Conservation (phyloP, 2,797 vertebrate genomes). For the Takifugu ocellatus region DNA sequence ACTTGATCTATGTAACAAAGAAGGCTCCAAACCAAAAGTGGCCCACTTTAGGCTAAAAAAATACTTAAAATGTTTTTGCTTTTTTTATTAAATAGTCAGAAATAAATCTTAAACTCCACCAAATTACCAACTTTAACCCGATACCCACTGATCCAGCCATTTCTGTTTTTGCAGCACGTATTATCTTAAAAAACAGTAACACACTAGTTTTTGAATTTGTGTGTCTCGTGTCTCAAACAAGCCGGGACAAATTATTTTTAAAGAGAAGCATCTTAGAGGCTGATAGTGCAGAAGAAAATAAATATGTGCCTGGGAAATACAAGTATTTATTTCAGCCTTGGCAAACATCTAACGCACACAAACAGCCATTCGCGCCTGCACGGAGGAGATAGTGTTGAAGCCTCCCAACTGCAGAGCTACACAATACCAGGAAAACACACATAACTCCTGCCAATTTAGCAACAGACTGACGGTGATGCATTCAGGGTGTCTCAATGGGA, state of each 20-base stretch:
- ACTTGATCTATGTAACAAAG: too few species aligned
- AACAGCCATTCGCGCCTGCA: conserved; percentile 44
- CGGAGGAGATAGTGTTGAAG: conserved; percentile 50
- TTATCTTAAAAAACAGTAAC: too few species aligned
- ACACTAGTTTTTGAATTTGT: too few species aligned
- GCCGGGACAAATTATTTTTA: conserved; percentile 67
- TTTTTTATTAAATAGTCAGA: too few species aligned
- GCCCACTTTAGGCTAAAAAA: too few species aligned
- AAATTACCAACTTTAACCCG: too few species aligned
- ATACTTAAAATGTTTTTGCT: too few species aligned
- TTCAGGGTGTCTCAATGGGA: conserved; percentile 34
- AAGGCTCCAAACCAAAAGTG: too few species aligned
- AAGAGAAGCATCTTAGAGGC: conserved; percentile 56
- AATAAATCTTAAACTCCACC: too few species aligned
- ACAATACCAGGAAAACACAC: conserved; percentile 57
- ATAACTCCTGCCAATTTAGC: conserved; percentile 56
- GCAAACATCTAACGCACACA: conserved; percentile 43
- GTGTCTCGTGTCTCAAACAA: conserved; percentile 8
- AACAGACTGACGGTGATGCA: conserved; percentile 40
- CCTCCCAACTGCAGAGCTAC: conserved; percentile 39
- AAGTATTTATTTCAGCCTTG: conserved; percentile 46
- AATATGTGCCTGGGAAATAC: conserved; percentile 40
- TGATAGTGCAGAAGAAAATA: conserved; percentile 45
- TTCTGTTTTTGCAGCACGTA: too few species aligned
- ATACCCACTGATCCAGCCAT: too few species aligned